Evolutionary conservation across 2,113 vertebrate genomes (phyloP), one percentile per base, ranked within the genome.

Genomic region (Pao palembangensis): DNA sequence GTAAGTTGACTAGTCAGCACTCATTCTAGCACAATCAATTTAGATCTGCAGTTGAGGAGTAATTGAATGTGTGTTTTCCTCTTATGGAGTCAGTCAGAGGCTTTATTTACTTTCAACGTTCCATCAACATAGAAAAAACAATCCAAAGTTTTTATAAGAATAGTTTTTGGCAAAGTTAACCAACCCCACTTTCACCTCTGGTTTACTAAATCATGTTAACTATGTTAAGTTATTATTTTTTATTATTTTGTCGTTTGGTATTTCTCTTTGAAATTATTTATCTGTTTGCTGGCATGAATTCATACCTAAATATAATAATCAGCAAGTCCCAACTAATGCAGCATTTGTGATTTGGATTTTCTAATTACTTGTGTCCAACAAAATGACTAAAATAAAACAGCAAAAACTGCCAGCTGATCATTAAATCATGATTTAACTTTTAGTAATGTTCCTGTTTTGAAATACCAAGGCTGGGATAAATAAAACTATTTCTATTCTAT

Each of bases 21-120:
- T 83, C 69, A 61, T 78, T 70, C 53, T 66, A 64, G 79, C 55
- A 71, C 73, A 73, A 85, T 86, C 87, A 87, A 78, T 88, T 72
- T 52, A 70, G 64, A 82, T 65, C 54, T 69, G 18, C 78, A 79
- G 71, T 79, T 72, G 70, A 69, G 53, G 46, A 76, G 59, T 80
- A 85, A 76, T 76, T 83, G 66, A 76, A 64, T 76, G 55, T 58
- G 55, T 58, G 55, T 67, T 64, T 51, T 58, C 2, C 58, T 63
- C 44, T 75, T 43, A 55, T 72, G 61, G 57, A 62, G 55, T 61
- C 56, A 12, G 55, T 61, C 56, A 12, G 58, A 55, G 19, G 54
- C 50, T 68, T 75, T 73, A 71, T 78, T 55, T 56, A 21, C 49
- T 57, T 48, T n/a, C 61, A 57, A 58, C 69, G 57, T 48, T 62